A percentile compares a stretch with the other conserved stretches of the same genome.
phyloP scores from a whole-genome alignment of 2,113 vertebrate species.

The Haemorhous mexicanus region DNA sequence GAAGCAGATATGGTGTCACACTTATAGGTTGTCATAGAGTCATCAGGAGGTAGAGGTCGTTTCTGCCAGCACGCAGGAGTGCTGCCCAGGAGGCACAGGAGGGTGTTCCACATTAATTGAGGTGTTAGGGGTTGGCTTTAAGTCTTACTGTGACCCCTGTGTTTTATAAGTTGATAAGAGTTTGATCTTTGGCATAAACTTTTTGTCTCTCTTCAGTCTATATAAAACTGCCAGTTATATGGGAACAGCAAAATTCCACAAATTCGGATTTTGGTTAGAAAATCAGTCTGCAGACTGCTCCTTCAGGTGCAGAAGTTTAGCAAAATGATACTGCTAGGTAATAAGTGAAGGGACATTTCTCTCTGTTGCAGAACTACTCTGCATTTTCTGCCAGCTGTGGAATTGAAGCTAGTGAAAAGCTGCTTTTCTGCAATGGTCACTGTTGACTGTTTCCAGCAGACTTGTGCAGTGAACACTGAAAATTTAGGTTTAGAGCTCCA shows the following conservation, averaged over 20 bases:
- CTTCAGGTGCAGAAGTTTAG: background rate
- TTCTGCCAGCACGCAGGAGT: background rate
- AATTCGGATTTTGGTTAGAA: background rate
- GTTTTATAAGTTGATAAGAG: background rate
- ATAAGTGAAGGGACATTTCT: background rate
- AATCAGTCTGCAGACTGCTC: background rate
- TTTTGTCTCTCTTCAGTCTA: background rate
- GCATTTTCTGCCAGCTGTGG: background rate
- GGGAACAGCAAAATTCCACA: background rate
- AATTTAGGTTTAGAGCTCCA: background rate
- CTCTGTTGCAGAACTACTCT: background rate
- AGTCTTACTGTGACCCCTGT: background rate
- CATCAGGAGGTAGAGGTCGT: too few species aligned
- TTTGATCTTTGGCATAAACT: background rate
- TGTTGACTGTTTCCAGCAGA: background rate
- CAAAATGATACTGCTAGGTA: background rate
- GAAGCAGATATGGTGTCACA: rapidly evolving
- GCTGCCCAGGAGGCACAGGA: background rate
- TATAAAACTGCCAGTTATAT: background rate
- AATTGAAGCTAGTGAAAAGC: background rate
- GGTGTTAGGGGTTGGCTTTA: background rate
- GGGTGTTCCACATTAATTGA: background rate
- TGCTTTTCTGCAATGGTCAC: rapidly evolving
- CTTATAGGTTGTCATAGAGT: background rate
- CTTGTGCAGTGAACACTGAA: background rate